phyloP scores from a whole-genome alignment of 1,140 invertebrate species.

The Bombus pascuorum region DNA sequence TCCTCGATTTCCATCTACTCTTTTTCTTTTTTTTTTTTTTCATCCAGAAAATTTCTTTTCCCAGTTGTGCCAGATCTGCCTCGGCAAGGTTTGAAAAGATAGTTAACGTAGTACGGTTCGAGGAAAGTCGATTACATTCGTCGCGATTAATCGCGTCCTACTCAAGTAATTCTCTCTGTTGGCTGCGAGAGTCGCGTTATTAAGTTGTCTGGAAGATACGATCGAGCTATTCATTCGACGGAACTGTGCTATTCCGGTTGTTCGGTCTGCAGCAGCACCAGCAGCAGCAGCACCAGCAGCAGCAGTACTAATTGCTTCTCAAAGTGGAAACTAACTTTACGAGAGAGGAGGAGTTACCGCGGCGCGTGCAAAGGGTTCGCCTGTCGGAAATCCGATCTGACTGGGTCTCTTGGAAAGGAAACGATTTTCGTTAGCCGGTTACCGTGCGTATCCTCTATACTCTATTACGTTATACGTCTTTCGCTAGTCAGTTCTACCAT shows the following conservation, averaged over 20 bases:
- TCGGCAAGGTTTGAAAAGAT: background rate
- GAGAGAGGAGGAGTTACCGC: background rate
- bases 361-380: slow-evolving; percentile 10
- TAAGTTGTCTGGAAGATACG: slow-evolving; percentile 72
- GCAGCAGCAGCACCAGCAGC: background rate
- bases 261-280: slow-evolving; percentile 26
- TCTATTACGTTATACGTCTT: background rate
- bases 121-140: background rate
- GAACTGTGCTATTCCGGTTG: slow-evolving; percentile 60
- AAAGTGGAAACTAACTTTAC: slow-evolving; percentile 37
- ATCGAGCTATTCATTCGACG: slow-evolving; percentile 75
- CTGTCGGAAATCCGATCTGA: background rate
- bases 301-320: slow-evolving; percentile 67
- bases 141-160: slow-evolving; percentile 19
- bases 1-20: background rate
- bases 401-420: background rate
- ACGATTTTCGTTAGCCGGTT: background rate
- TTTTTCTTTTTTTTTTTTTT: background rate
- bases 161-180: background rate
- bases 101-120: background rate
- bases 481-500: background rate
- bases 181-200: slow-evolving; percentile 44
- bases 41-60: background rate
- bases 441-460: background rate
- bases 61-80: background rate